A percentile compares a stretch with the other conserved stretches of the same genome.
Conservation (phyloP, 1,140 invertebrate genomes). For the Conopomorpha cramerella region DNA sequence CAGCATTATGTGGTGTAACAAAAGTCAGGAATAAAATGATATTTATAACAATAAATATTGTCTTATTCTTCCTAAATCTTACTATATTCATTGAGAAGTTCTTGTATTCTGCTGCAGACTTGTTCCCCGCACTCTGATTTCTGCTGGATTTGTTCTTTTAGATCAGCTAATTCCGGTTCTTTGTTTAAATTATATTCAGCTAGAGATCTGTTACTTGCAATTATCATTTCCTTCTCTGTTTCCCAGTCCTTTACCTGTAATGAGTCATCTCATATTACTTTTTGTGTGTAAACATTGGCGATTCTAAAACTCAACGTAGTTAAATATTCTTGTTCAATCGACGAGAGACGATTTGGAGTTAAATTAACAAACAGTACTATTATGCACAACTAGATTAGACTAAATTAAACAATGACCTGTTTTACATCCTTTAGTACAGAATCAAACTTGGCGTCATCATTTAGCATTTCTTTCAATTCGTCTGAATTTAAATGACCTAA, state of each 20-base stretch:
- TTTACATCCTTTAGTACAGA: constrained; percentile 76
- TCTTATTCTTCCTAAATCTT: no score
- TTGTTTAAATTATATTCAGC: constrained; percentile 86
- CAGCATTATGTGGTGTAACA: no score
- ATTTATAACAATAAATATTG: no score
- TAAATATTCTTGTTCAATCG: no score
- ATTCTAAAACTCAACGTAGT: no score
- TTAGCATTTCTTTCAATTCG: constrained; percentile 82
- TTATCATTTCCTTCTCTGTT: constrained; percentile 81
- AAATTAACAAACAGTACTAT: constrained; percentile 1
- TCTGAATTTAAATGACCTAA: constrained; percentile 62
- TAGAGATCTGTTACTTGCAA: constrained; percentile 82
- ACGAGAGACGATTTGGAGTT: no score
- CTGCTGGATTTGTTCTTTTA: constrained; percentile 70
- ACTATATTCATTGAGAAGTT: constrained; percentile 70
- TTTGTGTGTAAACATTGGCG: no score
- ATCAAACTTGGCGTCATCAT: constrained; percentile 83
- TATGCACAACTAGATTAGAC: constrained; percentile 2
- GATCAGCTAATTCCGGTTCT: constrained; percentile 78
- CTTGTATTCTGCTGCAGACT: constrained; percentile 70
- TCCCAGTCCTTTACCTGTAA: constrained; percentile 77
- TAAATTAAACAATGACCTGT: no score
- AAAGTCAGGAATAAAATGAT: no score
- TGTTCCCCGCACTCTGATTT: constrained; percentile 71
- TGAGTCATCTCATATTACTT: no score